These are phyloP conservation scores for Glaucopsyche alexis DNA, from an alignment of 2,888 invertebrate genomes.

Conservation along the genomic window DNA sequence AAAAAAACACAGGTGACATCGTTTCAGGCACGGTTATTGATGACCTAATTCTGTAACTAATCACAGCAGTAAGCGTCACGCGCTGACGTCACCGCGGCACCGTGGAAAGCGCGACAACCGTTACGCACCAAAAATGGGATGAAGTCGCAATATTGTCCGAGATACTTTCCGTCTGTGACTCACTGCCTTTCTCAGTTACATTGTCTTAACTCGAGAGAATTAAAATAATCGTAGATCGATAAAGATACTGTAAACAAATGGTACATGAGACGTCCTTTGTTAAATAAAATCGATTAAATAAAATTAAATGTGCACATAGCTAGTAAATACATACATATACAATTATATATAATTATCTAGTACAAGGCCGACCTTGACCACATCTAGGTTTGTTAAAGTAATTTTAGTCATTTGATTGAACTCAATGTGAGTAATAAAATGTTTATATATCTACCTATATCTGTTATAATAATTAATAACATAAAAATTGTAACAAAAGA, in stretches of 20 bases:
- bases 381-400: too few relatives aligned
- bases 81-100: slow-evolving; percentile 56
- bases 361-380: too few relatives aligned
- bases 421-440: too few relatives aligned
- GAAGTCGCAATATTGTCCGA: slow-evolving; percentile 10
- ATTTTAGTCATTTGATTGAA: too few relatives aligned
- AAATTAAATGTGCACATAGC: too few relatives aligned
- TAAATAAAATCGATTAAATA: too few relatives aligned
- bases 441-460: too few relatives aligned
- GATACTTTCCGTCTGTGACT: slow-evolving; percentile 22
- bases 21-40: neutral
- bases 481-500: too few relatives aligned
- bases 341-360: too few relatives aligned
- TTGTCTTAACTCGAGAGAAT: neutral
- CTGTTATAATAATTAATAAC: too few relatives aligned
- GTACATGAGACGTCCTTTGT: neutral
- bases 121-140: slow-evolving; percentile 57
- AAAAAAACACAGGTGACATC: neutral
- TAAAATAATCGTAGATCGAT: neutral
- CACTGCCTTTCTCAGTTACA: neutral
- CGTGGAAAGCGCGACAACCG: slow-evolving; percentile 50
- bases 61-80: neutral
- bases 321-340: too few relatives aligned
- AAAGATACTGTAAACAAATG: neutral
- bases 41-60: slow-evolving; percentile 18